Percentiles rank a stretch among this genome's conserved stretches.
These are phyloP conservation scores for Tragelaphus scriptus DNA, from an alignment of 2,113 vertebrate genomes.

Conservation along the genomic window DNA sequence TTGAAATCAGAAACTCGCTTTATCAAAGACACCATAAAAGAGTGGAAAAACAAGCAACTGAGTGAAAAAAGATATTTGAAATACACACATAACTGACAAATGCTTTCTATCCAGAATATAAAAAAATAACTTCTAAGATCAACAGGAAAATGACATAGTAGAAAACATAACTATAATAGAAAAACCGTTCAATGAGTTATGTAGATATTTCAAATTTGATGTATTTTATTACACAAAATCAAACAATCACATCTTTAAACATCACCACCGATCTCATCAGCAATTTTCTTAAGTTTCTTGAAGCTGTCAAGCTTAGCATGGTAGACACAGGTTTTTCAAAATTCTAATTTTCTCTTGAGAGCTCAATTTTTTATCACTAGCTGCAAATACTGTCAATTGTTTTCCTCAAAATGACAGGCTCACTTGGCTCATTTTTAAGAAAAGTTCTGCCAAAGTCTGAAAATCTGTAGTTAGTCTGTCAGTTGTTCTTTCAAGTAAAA, in stretches of 20 bases:
- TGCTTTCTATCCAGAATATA: not conserved
- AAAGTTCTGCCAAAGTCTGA: not conserved
- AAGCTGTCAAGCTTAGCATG: slow-evolving; percentile 19
- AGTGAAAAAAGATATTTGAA: not conserved
- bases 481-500: slow-evolving; percentile 5
- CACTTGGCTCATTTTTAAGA: not conserved
- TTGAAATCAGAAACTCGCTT: not conserved
- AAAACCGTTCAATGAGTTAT: slow-evolving; percentile 10
- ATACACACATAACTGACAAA: not conserved
- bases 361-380: slow-evolving; percentile 11
- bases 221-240: slow-evolving; percentile 35
- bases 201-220: slow-evolving; percentile 43
- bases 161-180: not conserved
- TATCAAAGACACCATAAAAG: not conserved
- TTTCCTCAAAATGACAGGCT: slow-evolving; percentile 44
- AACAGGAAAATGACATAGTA: not conserved
- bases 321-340: not conserved
- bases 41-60: not conserved
- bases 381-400: not conserved
- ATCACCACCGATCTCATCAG: not conserved
- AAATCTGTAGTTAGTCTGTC: slow-evolving; percentile 7
- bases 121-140: not conserved
- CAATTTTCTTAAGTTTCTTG: not conserved
- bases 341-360: slow-evolving; percentile 55
- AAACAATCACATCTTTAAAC: slow-evolving; percentile 18